These are phyloP conservation scores for Pteruthius melanotis DNA, from an alignment of 2,113 vertebrate genomes.

Conservation along the genomic window DNA sequence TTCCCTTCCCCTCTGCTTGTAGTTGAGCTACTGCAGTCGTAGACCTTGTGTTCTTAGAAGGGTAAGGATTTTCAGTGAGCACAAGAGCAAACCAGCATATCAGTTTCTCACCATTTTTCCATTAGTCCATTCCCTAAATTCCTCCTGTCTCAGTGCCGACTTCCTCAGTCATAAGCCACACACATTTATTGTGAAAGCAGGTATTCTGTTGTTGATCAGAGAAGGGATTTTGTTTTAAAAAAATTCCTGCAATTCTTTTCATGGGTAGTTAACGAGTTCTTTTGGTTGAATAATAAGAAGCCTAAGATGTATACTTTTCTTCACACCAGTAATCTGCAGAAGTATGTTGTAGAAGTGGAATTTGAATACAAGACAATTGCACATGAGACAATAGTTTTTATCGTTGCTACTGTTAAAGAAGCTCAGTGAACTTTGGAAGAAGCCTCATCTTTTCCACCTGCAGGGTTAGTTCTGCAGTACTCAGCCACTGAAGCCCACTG, in stretches of 20 bases:
- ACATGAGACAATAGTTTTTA: background rate
- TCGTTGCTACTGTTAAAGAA: background rate
- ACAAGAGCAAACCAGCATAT: background rate
- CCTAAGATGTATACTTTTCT: background rate
- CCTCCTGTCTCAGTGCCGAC: background rate
- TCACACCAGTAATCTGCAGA: background rate
- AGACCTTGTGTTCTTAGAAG: background rate
- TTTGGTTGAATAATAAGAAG: background rate
- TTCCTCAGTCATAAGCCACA: background rate
- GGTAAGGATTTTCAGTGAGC: background rate
- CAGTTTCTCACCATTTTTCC: background rate
- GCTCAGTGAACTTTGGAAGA: background rate
- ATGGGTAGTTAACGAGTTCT: background rate
- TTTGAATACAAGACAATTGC: background rate
- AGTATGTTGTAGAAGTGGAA: background rate
- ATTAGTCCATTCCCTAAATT: background rate
- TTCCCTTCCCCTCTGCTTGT: background rate
- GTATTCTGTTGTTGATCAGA: background rate
- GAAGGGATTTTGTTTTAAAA: background rate
- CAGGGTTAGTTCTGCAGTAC: background rate
- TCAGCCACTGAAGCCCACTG: background rate
- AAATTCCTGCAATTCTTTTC: rapidly evolving
- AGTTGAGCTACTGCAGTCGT: background rate
- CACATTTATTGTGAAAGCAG: background rate
- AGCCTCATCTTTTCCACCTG: background rate